These are phyloP conservation scores for Casuarius casuarius DNA, from an alignment of 2,113 vertebrate genomes.

Conservation along the genomic window DNA sequence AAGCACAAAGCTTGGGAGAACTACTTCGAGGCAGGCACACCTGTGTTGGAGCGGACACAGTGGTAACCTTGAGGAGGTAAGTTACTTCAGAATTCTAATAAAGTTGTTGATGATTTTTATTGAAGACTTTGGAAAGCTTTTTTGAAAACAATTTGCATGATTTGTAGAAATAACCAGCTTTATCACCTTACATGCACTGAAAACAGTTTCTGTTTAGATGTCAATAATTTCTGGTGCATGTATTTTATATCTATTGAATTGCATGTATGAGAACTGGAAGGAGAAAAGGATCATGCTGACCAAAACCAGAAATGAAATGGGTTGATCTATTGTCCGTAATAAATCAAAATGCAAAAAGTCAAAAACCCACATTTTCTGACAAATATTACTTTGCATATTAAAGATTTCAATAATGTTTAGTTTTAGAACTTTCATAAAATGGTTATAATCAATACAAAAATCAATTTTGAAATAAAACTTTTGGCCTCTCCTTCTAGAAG, in stretches of 20 bases:
- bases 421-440: background rate
- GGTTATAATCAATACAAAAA: background rate
- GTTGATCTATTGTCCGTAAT: background rate
- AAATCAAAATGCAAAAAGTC: background rate
- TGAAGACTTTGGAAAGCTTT: background rate
- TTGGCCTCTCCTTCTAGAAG: background rate
- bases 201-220: background rate
- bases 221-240: background rate
- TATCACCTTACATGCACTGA: background rate
- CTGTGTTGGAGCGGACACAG: rapidly evolving
- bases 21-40: background rate
- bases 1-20: background rate
- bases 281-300: background rate
- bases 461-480: background rate
- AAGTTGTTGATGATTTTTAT: background rate
- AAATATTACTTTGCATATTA: background rate
- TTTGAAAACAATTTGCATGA: background rate
- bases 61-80: background rate
- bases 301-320: background rate
- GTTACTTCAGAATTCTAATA: background rate
- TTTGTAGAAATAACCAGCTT: background rate
- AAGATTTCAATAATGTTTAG: background rate
- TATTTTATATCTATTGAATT: background rate
- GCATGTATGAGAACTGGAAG: background rate
- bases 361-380: background rate